Evolutionary conservation across 1,140 invertebrate species (phyloP), one percentile per base, ranked within the genome.

Genomic region (Uloborus diversus): DNA sequence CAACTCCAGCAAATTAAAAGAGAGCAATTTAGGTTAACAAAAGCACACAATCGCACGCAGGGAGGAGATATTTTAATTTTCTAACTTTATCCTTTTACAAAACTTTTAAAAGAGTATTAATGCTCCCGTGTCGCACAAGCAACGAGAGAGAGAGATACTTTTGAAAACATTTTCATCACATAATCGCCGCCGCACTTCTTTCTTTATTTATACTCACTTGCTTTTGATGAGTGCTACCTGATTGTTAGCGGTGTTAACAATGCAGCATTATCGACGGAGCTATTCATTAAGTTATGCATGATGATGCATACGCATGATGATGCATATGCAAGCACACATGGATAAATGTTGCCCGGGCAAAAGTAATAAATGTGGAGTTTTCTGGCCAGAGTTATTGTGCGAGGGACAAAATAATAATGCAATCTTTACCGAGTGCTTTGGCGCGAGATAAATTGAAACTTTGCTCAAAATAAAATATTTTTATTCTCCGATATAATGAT

Each of bases 21-120:
- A 57, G 57, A 78, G 62, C 73, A 78, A 78, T 78, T 78, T 78
- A 30, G 73, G 73, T 78, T 78, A 78, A 78, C 61, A 78, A 65
- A 78, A 78, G 73, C 73, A 78, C 73, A 66, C 73, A 78, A 65
- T 13, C 20, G n/a, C 30, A 47, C 30, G 13, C 59, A 51, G 33
- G 17, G 53, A 20, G 13, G 30, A 28, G 28, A 42, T 13, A 20
- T 78, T 56, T 78, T 78, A 78, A 78, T 78, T 78, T 78, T 23
- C n/a, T n/a, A 65, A 65, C 37, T 56, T 56, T 35, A 73, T 66
- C 61, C 73, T 66, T 78, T 62, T 33, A 62, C n/a, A 27, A 64
- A 64, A 75, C 70, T 75, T 75, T 75, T 75, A 62, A 75, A 71
- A 51, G 57, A n/a, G 42, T n/a, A 59, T 53, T 20, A 27, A 47